phyloP scores from a whole-genome alignment of 2,797 vertebrate species.

The Lemur catta region DNA sequence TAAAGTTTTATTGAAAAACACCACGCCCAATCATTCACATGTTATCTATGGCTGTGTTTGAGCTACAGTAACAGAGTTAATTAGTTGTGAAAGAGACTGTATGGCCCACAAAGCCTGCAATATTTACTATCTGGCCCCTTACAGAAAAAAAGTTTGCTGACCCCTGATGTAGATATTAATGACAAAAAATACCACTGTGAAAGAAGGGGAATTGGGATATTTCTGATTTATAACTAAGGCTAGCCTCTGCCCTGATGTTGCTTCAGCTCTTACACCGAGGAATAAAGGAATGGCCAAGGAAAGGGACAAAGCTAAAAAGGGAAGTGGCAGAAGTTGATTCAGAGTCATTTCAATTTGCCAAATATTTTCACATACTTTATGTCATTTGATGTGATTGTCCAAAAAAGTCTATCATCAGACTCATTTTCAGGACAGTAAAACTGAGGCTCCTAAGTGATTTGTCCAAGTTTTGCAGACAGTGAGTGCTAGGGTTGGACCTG shows the following conservation, averaged over 20 bases:
- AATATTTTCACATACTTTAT: neutral
- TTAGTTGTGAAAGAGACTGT: neutral
- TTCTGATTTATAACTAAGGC: neutral
- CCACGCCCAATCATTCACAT: neutral
- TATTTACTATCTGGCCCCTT: neutral
- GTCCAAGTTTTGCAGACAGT: neutral
- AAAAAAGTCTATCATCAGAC: neutral
- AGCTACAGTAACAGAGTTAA: neutral
- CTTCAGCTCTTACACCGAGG: neutral
- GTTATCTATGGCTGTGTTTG: neutral
- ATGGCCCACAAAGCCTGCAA: neutral
- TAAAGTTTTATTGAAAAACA: neutral
- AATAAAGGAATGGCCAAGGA: neutral
- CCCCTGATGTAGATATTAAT: neutral
- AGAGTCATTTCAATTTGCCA: neutral
- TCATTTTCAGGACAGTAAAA: conserved; percentile 1
- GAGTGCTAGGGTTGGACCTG: neutral
- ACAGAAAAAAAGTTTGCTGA: neutral
- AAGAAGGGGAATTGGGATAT: neutral
- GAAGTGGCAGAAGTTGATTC: neutral
- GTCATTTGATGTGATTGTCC: neutral
- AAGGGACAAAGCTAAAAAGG: neutral
- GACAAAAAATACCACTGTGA: neutral
- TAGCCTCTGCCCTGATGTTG: neutral
- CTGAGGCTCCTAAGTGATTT: neutral